phyloP scores from a whole-genome alignment of 1,140 invertebrate species.

The Cataglyphis hispanica region DNA sequence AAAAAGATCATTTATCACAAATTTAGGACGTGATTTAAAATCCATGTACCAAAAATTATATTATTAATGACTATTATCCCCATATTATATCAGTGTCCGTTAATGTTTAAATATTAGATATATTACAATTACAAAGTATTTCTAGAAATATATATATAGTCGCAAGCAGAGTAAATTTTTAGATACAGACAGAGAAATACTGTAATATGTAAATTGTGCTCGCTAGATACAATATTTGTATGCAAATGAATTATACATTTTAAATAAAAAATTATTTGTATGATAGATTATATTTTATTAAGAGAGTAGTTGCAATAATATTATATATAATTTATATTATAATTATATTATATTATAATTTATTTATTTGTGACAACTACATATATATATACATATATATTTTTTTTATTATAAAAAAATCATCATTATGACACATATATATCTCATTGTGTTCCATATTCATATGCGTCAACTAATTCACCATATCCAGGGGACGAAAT shows the following conservation, averaged over 20 bases:
- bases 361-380: not conserved
- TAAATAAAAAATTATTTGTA: not conserved
- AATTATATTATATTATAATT: not conserved
- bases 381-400: not conserved
- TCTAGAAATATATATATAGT: too few species aligned
- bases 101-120: too few species aligned
- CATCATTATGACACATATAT: conserved; percentile 3
- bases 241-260: not conserved
- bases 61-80: not conserved
- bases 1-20: not conserved
- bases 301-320: not conserved
- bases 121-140: too few species aligned
- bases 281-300: not conserved
- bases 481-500: conserved; percentile 23
- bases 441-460: not conserved
- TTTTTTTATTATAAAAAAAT: not conserved
- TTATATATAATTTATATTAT: too few species aligned
- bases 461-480: conserved; percentile 42
- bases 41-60: not conserved
- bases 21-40: not conserved
- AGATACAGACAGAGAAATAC: not conserved
- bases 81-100: too few species aligned
- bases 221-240: not conserved
- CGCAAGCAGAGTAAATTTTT: not conserved
- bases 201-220: not conserved